Base-by-base conservation (phyloP, 2,797 vertebrate species). In the Triplophysa yarkandensis region DNA sequence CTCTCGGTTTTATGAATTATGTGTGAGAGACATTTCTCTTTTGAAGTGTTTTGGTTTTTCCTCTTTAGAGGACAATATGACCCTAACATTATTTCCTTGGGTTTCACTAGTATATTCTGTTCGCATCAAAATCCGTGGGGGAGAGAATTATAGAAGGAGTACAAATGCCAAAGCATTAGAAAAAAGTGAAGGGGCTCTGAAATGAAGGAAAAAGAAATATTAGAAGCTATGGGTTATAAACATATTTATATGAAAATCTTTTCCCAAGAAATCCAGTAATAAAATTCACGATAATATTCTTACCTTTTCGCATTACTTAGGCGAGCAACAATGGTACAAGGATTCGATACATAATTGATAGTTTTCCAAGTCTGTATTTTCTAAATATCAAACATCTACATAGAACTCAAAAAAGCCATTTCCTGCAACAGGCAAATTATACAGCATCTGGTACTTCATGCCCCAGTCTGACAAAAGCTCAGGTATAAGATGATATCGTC, bases 401-500 rank as follows among this genome's bases (percentile, higher is more conserved):
- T 3, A 8, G n/a, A 61, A 63, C 43, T 21, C 34, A 62, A 76
- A 61, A 43, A 19, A 41, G 8, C 3, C 43, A 19, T 52, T 54
- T 64, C 65, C 55, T 60, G 13, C 39, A 58, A 58, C 61, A 55
- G 23, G 41, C 14, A 16, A 71, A 79, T 65, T 19, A 69, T 32
- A 32, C 11, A 21, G 7, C 8, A 39, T 36, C 54, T 52, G 52
- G 25, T 60, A 52, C 10, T 67, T 55, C 52, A 46, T 69, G 39
- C 19, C 70, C 28, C 21, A 14, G 14, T 23, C 4, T 32, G 61
- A 76, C 39, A 72, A 76, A 32, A 57, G 7, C 58, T 23, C 32
- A 60, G 19, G 54, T 50, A 63, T 41, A 39, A 76, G 68, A 80
- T 65, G 52, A 21, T 67, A 74, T 67, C 63, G 11, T 67, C 21